Conservation (phyloP, 2,113 vertebrate genomes). For the Mungos mungo region DNA sequence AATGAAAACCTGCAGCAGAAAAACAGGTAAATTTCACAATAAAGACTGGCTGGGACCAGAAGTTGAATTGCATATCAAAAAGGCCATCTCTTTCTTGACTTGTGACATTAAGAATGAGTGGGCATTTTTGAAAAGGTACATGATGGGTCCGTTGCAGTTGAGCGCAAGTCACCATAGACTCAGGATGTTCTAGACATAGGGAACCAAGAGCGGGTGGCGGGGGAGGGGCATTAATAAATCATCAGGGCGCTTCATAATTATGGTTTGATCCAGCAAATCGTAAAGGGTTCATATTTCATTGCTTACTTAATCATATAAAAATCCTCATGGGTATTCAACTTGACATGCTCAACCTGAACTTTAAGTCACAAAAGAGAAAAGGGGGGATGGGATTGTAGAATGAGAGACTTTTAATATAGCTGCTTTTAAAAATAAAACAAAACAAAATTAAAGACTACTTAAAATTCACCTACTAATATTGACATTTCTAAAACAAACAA, state of each 20-base stretch:
- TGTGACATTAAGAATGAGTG: background rate
- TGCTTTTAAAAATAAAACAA: slow-evolving; percentile 55
- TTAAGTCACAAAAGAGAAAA: background rate
- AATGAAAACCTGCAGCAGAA: background rate
- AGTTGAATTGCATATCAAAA: background rate
- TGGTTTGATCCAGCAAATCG: background rate
- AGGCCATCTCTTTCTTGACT: slow-evolving; percentile 23
- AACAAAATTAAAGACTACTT: slow-evolving; percentile 49
- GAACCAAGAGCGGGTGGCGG: slow-evolving; percentile 42
- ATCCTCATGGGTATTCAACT: background rate
- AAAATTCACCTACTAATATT: background rate
- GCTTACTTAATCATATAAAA: slow-evolving; percentile 31
- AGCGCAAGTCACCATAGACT: background rate
- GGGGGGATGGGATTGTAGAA: background rate
- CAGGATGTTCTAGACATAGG: background rate
- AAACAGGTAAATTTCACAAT: too few relatives aligned
- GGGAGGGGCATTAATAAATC: background rate
- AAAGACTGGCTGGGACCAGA: background rate
- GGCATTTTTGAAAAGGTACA: slow-evolving; percentile 39
- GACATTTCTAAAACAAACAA: background rate
- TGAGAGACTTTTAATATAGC: background rate
- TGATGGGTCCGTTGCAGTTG: background rate
- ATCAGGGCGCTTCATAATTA: slow-evolving; percentile 52
- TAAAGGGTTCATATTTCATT: background rate
- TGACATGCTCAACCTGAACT: slow-evolving; percentile 26